phyloP scores from a whole-genome alignment of 64 coral and sea anemone species.

The Montipora cactus region DNA sequence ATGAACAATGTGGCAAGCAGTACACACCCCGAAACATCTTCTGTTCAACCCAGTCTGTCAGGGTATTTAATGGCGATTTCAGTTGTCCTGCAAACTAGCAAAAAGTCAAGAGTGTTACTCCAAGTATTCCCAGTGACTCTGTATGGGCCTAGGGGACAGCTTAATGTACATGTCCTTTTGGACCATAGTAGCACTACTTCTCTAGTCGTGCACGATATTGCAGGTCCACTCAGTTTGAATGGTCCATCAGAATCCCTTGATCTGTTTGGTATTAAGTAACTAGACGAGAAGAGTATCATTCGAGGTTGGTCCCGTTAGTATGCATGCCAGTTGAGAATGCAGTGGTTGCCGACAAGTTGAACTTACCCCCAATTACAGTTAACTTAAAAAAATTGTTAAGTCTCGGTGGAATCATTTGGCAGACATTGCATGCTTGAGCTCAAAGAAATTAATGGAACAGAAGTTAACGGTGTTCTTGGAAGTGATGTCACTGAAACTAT shows the following conservation, averaged over 20 bases:
- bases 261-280: not conserved
- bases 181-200: conserved; percentile 10
- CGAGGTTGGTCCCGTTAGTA: not conserved
- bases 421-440: not conserved
- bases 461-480: no score
- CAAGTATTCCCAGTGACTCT: not conserved
- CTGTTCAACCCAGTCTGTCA: not conserved
- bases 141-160: not conserved
- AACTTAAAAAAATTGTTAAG: conserved; percentile 4
- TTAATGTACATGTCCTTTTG: not conserved
- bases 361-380: not conserved
- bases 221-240: not conserved
- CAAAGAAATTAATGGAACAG: no score
- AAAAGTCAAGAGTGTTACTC: not conserved
- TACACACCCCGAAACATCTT: not conserved
- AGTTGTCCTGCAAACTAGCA: conserved; percentile 16
- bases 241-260: not conserved
- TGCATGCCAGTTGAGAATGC: not conserved
- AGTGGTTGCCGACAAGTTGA: conserved; percentile 2
- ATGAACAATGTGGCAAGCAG: not conserved
- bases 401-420: not conserved
- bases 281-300: not conserved
- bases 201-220: not conserved
- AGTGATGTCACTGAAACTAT: no score
- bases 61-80: not conserved